These are phyloP conservation scores for Diplosoma virens DNA, from an alignment of 23 tunicate species.

Conservation along the genomic window DNA sequence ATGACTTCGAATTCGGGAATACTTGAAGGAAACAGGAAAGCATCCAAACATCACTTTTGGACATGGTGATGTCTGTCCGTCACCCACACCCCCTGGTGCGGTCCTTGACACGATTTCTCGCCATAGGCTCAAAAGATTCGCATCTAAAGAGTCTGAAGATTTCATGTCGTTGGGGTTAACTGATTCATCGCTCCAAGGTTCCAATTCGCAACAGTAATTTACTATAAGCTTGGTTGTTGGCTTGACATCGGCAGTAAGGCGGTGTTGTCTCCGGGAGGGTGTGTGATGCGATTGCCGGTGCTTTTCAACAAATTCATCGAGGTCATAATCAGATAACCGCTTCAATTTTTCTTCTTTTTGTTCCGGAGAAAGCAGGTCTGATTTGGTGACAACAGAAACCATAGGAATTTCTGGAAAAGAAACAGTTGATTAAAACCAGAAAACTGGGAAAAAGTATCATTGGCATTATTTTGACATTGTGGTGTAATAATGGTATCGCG, in stretches of 20 bases:
- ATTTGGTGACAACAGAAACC: conserved; percentile 74
- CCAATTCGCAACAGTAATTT: conserved; percentile 92
- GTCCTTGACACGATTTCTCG: conserved; percentile 83
- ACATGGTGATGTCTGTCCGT: conserved; percentile 34
- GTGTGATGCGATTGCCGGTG: conserved; percentile 17
- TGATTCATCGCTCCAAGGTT: conserved; percentile 89
- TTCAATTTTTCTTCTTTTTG: conserved; percentile 27
- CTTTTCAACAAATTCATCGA: conserved; percentile 49
- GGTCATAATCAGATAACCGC: conserved; percentile 61
- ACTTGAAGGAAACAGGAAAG: conserved; percentile 70
- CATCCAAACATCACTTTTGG: conserved; percentile 69
- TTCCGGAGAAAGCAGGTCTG: conserved; percentile 46
- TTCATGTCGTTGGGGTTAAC: conserved; percentile 54
- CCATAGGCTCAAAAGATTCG: conserved; percentile 68
- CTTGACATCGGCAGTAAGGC: conserved; percentile 22
- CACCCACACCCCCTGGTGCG: conserved; percentile 57
- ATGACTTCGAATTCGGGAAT: conserved; percentile 73
- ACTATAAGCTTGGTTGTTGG: conserved; percentile 42
- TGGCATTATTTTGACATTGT: too few relatives aligned
- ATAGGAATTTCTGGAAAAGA: conserved; percentile 73
- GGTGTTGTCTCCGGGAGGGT: conserved; percentile 25
- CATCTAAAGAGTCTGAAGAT: conserved; percentile 61
- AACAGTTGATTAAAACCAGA: background rate
- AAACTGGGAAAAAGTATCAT: too few relatives aligned
- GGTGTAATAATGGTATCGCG: too few relatives aligned